Evolutionary conservation across 2,888 invertebrate genomes (phyloP), one percentile per base, ranked within the genome.

Genomic region (Anaspis maculata): DNA sequence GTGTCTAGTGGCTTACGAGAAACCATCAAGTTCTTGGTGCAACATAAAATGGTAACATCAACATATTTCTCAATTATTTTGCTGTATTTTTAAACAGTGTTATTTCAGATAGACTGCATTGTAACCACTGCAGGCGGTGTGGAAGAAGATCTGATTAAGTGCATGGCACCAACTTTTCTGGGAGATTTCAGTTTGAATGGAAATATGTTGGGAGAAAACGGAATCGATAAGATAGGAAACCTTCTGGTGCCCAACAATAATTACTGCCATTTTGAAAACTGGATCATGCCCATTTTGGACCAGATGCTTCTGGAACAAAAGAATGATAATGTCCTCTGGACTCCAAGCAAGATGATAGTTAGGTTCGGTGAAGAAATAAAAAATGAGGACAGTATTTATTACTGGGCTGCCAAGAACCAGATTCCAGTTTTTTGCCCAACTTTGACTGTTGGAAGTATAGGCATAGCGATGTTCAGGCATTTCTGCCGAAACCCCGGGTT

Each of bases 391-490:
- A 97, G 96, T 1, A 89, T 99, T 34, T 95, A 89, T 58, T 96
- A 95, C 56, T 97, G 96, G 96, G 91, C 95, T 10, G 84, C 89
- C 51, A 87, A 83, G 61, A 95, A 98, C 65, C 81, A 90, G 56
- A 98, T 99, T 59, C 98, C 98, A 0, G 85, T 98, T 0, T 98
- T 90, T 61, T 89, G 95, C 67, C 98, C 98, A 0, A 97, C 96
- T 0, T 68, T 99, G 39, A 99, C 98, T 0, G 98, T 98, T 69
- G 98, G 98, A 1, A 94, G 94, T 48, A 69, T 88, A 39, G 95
- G 98, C 0, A 98, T 99, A 61, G 97, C 98, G 96, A 87, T 99
- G 78, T 98, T 92, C 63, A 95, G 98, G 59, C 97, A 98, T 67
- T 91, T 95, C 0, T 94, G 83, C 60, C 83, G 81, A 49, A 85